Evolutionary conservation across 2,113 vertebrate species (phyloP).

Genomic region (Chaenocephalus aceratus): DNA sequence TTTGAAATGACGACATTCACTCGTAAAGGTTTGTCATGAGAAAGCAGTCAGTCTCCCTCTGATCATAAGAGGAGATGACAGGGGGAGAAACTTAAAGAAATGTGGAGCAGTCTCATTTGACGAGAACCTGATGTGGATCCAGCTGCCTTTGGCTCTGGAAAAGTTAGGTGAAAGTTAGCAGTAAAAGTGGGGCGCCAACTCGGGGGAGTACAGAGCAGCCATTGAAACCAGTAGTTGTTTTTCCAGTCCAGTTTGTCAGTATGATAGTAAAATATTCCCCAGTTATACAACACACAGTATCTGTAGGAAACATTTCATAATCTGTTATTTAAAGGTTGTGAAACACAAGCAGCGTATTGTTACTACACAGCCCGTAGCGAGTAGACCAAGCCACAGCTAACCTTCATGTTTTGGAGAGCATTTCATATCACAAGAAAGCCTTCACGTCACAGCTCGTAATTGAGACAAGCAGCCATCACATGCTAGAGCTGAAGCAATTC

Average conservation of each 20-base stretch:
- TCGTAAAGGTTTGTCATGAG: not conserved
- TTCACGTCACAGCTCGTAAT: conserved; percentile 6
- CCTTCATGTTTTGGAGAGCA: conserved; percentile 6
- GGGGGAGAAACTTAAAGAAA: conserved; percentile 17
- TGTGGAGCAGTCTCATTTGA: conserved; percentile 46
- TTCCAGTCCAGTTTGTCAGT: conserved; percentile 24
- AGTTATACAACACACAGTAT: not conserved
- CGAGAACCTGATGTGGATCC: conserved; percentile 75
- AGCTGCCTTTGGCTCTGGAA: conserved; percentile 61
- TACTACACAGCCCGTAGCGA: conserved; percentile 13
- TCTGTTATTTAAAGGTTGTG: conserved; percentile 47
- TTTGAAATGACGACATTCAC: not conserved
- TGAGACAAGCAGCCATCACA: not conserved
- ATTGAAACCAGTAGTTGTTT: conserved; percentile 57
- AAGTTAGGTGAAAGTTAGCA: conserved; percentile 75
- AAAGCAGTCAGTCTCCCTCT: not conserved
- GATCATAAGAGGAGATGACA: conserved; percentile 23
- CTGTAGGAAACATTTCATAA: conserved; percentile 48
- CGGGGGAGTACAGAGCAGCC: conserved; percentile 58
- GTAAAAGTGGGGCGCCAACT: conserved; percentile 69
- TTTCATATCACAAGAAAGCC: conserved; percentile 45
- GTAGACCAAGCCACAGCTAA: conserved; percentile 19
- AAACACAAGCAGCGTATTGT: conserved; percentile 41
- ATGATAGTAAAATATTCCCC: conserved; percentile 34
- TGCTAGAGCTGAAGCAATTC: not conserved